Evolutionary conservation across 2,888 invertebrate species (phyloP).

Genomic region (Mimas tiliae): DNA sequence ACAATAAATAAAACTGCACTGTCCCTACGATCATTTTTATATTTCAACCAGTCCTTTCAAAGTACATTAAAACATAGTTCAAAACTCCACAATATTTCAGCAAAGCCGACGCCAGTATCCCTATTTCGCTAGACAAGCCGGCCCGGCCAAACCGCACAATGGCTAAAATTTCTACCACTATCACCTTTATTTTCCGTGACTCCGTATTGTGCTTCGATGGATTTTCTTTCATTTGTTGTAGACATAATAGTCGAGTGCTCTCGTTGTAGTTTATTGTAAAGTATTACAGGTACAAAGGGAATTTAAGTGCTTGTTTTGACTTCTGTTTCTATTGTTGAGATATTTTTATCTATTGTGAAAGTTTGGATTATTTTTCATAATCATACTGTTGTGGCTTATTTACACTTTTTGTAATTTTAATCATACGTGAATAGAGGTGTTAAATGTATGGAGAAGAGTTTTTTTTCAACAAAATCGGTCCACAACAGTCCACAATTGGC

Average conservation of each 20-base stretch:
- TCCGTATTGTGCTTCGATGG: conserved; percentile 28
- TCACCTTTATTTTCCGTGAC: conserved; percentile 29
- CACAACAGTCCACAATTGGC: too few species aligned
- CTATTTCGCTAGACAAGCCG: conserved; percentile 37
- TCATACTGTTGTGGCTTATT: too few species aligned
- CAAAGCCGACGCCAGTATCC: conserved; percentile 31
- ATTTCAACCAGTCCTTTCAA: not conserved
- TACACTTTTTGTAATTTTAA: too few species aligned
- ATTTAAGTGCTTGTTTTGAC: conserved; percentile 7
- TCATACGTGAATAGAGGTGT: too few species aligned
- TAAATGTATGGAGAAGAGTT: too few species aligned
- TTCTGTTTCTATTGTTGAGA: not conserved
- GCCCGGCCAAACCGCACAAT: conserved; percentile 26
- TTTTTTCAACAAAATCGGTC: too few species aligned
- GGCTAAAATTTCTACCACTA: conserved; percentile 26
- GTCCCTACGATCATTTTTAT: not conserved
- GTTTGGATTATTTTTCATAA: too few species aligned
- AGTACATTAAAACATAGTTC: conserved; percentile 1
- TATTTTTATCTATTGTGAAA: conserved; percentile 8
- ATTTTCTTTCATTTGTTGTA: conserved; percentile 27
- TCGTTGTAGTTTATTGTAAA: conserved; percentile 8
- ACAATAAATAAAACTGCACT: too few species aligned
- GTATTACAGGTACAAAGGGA: conserved; percentile 6
- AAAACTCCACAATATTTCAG: conserved; percentile 9
- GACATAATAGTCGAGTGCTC: conserved; percentile 24